Conservation (phyloP, 2,888 invertebrate species). For the Agrochola lychnidis region DNA sequence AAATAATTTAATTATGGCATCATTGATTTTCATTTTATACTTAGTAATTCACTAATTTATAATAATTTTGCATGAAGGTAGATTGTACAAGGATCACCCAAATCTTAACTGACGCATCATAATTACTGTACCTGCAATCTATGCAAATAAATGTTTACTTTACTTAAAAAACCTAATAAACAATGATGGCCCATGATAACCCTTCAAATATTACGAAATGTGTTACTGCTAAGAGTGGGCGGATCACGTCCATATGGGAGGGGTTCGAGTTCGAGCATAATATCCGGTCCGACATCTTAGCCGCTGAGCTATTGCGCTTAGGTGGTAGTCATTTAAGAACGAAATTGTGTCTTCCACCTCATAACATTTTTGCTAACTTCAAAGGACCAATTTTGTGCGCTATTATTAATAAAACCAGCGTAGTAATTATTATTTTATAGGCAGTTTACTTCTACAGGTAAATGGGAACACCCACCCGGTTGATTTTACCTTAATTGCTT, state of each 20-base stretch:
- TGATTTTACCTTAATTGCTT: not conserved
- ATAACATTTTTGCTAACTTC: not conserved
- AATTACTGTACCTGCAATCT: no score
- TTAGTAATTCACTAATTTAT: no score
- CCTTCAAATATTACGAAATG: not conserved
- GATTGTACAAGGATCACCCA: no score
- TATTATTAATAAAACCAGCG: not conserved
- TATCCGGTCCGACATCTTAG: not conserved
- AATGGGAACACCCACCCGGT: not conserved
- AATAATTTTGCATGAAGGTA: no score
- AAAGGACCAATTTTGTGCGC: not conserved
- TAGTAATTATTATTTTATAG: not conserved
- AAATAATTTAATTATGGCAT: no score
- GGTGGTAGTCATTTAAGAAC: not conserved
- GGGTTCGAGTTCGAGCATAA: not conserved
- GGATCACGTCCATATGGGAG: no score
- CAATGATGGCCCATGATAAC: no score
- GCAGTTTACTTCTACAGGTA: slow-evolving; percentile 4
- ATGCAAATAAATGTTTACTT: no score
- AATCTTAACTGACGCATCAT: no score
- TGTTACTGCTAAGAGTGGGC: not conserved
- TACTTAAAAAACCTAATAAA: not conserved
- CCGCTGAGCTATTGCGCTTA: not conserved
- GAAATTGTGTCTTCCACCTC: not conserved
- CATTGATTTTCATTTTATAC: no score